Evolutionary conservation across 1,140 invertebrate genomes (phyloP).

Genomic region (Dinoponera quadriceps): DNA sequence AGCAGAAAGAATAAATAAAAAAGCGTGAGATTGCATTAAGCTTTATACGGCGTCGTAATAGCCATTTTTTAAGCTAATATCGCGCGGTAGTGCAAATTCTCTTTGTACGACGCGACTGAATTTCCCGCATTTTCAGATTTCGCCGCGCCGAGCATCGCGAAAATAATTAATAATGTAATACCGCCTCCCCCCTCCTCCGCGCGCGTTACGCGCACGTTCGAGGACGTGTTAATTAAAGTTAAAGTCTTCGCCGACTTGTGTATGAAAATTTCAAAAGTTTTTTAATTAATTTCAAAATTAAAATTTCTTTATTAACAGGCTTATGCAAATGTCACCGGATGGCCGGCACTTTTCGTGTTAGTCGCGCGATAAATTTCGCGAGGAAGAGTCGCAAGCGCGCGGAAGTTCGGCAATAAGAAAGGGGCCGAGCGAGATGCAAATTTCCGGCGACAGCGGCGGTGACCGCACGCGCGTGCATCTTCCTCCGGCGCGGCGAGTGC

Average conservation of each 20-base stretch:
- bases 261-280: slow-evolving; percentile 54
- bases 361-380: slow-evolving; percentile 34
- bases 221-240: slow-evolving; percentile 37
- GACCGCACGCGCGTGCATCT: not conserved
- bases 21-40: slow-evolving; percentile 7
- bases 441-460: slow-evolving; percentile 6
- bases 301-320: slow-evolving; percentile 58
- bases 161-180: slow-evolving; percentile 51
- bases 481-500: not conserved
- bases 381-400: slow-evolving; percentile 7
- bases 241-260: not conserved
- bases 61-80: slow-evolving; percentile 21
- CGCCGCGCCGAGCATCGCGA: not conserved
- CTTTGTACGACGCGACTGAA: not conserved
- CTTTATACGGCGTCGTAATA: slow-evolving; percentile 18
- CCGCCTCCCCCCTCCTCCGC: too few species aligned
- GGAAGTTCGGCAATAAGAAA: slow-evolving; percentile 43
- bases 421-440: slow-evolving; percentile 21
- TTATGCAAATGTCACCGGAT: slow-evolving; percentile 48
- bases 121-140: slow-evolving; percentile 21
- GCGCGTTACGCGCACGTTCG: not conserved
- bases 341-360: not conserved
- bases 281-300: slow-evolving; percentile 64
- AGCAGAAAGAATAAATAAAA: not conserved
- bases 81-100: not conserved